phyloP scores from a whole-genome alignment of 2,888 invertebrate species.

The Adineta ricciae region DNA sequence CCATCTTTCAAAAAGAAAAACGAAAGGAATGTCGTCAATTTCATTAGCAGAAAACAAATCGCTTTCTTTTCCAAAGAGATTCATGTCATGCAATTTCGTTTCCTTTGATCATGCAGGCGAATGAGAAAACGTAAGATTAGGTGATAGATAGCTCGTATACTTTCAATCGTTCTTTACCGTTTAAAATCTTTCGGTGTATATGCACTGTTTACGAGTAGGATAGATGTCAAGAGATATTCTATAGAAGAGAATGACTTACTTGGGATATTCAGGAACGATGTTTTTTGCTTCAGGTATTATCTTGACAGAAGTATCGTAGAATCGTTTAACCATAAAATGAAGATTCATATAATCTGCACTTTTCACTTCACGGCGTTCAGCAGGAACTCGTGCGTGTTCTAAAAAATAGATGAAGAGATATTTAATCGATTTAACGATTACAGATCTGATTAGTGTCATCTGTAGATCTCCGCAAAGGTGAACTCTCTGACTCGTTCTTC shows the following conservation, averaged over 20 bases:
- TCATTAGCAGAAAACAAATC: background rate
- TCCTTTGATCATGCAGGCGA: background rate
- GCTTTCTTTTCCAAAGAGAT: no score
- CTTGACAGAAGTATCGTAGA: conserved; percentile 91
- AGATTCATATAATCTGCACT: conserved; percentile 99
- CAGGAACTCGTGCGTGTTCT: conserved; percentile 72
- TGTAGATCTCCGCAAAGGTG: no score
- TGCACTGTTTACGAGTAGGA: background rate
- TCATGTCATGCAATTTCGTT: background rate
- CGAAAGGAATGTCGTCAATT: no score
- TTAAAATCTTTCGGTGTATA: background rate
- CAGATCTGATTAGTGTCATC: no score
- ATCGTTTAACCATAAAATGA: conserved; percentile 97
- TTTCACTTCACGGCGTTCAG: conserved; percentile 72
- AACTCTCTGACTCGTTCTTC: no score
- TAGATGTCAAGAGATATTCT: background rate
- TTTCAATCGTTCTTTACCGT: background rate
- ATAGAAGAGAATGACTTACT: conserved; percentile 51
- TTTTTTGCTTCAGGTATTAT: conserved; percentile 84
- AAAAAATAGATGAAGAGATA: conserved; percentile 30
- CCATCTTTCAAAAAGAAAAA: conserved; percentile 58
- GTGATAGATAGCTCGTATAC: background rate
- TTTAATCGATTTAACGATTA: no score
- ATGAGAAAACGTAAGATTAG: background rate
- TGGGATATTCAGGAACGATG: conserved; percentile 93